Evolutionary conservation across 2,113 vertebrate species (phyloP), one percentile per base, ranked within the genome.

Genomic region (Periophthalmodon schlosseri): DNA sequence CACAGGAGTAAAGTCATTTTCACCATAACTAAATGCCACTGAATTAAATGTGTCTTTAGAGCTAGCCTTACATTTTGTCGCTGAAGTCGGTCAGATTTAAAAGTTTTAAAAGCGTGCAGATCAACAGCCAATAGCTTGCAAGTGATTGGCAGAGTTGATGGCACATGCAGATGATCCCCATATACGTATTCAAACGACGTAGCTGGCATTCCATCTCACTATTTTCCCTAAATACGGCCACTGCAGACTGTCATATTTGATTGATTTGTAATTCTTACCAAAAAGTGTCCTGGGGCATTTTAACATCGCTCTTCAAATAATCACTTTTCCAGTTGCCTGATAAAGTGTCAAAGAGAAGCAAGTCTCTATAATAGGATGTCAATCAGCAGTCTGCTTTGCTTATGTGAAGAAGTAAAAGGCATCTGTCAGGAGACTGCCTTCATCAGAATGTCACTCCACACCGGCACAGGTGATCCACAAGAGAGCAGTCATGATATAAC

Each of bases 351-450:
- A 73, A 80, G 57, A 73, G 70, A 80, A 72, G n/a, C 56, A 57
- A 76, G 75, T 34, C 76, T 54, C 68, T 60, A 39, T 85, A 85
- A 89, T 88, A 82, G 81, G 76, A 84, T 18, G 81, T 89, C 88
- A 87, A 76, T 86, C 84, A 86, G 74, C 49, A 0, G 47, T 69
- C 72, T 56, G 60, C 69, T 75, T 70, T 76, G 66, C 56, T 72
- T 46, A 64, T 65, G 61, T 44, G 44, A 74, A 72, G 65, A 61
- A 77, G 56, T 80, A 70, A 71, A 72, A 16, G 1, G 47, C 69
- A 21, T 75, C 49, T 69, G 76, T 74, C 36, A 61, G 70, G 52
- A 80, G 72, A 77, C 66, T 67, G 33, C 33, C 34, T 23, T 13
- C 60, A 50, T 74, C 44, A 49, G 64, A 65, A 13, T 34, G 71